Percentiles rank a stretch among this genome's conserved stretches.
Conservation (phyloP, 2,888 invertebrate species). For the Dione vanillae region DNA sequence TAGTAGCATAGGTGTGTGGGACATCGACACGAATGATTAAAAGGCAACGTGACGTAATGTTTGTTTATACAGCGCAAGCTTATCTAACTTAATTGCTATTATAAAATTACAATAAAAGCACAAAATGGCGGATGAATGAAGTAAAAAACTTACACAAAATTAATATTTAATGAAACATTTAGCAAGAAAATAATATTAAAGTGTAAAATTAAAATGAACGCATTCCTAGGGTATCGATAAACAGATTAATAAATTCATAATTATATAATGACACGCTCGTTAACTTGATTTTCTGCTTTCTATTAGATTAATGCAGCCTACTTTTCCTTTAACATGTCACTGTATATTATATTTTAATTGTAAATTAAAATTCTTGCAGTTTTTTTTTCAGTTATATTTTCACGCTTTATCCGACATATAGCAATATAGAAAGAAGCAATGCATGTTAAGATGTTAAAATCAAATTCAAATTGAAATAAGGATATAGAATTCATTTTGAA, state of each 20-base stretch:
- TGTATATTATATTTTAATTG: not conserved
- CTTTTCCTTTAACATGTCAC: not conserved
- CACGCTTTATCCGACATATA: too few relatives aligned
- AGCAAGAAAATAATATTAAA: not conserved
- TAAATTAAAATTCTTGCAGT: not conserved
- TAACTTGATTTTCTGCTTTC: slow-evolving; percentile 25
- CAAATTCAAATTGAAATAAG: too few relatives aligned
- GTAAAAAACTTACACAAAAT: not conserved
- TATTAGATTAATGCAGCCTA: slow-evolving; percentile 19
- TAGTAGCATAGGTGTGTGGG: slow-evolving; percentile 44
- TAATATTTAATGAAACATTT: not conserved
- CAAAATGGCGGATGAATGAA: not conserved
- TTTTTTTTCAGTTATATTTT: too few relatives aligned
- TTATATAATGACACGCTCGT: slow-evolving; percentile 18
- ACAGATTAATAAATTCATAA: slow-evolving; percentile 24
- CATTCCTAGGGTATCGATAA: slow-evolving; percentile 25
- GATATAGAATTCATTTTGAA: too few relatives aligned
- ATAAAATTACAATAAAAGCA: slow-evolving; percentile 6
- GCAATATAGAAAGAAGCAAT: too few relatives aligned
- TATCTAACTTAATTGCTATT: slow-evolving; percentile 31
- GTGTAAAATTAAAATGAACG: slow-evolving; percentile 16
- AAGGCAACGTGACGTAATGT: slow-evolving; percentile 46
- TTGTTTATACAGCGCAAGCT: slow-evolving; percentile 34
- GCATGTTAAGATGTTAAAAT: too few relatives aligned
- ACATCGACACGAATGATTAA: slow-evolving; percentile 49